A percentile compares a stretch with the other conserved stretches of the same genome.
phyloP scores from a whole-genome alignment of 2,888 invertebrate species.

The Atethmia centrago region DNA sequence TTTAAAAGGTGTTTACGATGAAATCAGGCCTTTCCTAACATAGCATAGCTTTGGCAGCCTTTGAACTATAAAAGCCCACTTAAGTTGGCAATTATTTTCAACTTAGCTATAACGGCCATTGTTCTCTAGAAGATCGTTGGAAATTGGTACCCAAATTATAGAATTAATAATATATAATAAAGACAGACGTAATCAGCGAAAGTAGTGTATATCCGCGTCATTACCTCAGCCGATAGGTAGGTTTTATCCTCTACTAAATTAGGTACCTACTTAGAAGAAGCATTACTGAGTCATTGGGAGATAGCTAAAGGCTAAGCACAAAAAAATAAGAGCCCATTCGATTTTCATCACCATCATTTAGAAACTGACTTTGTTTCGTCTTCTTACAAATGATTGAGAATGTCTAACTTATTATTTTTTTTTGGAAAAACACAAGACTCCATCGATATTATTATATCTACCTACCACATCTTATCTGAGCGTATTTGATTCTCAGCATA shows the following conservation, averaged over 20 bases:
- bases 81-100: slow-evolving; percentile 32
- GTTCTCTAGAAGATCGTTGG: slow-evolving; percentile 19
- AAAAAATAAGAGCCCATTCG: neutral
- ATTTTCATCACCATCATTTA: neutral
- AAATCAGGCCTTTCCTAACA: neutral
- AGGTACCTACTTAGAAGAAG: neutral
- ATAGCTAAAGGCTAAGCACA: neutral
- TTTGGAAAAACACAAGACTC: neutral
- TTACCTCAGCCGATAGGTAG: slow-evolving; percentile 43
- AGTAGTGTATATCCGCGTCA: slow-evolving; percentile 77
- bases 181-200: slow-evolving; percentile 75
- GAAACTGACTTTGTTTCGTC: neutral
- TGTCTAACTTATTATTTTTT: too few relatives aligned
- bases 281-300: neutral
- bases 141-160: slow-evolving; percentile 26
- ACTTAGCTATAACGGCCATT: slow-evolving; percentile 28
- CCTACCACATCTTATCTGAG: neutral
- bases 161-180: slow-evolving; percentile 43
- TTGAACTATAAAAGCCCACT: slow-evolving; percentile 1
- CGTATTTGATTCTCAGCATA: neutral
- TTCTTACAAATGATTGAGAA: neutral
- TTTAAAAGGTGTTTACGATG: too few relatives aligned
- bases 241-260: slow-evolving; percentile 29
- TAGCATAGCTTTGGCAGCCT: neutral
- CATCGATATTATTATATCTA: neutral